phyloP scores from a whole-genome alignment of 2,113 vertebrate genomes.

The Hemichromis elongatus region DNA sequence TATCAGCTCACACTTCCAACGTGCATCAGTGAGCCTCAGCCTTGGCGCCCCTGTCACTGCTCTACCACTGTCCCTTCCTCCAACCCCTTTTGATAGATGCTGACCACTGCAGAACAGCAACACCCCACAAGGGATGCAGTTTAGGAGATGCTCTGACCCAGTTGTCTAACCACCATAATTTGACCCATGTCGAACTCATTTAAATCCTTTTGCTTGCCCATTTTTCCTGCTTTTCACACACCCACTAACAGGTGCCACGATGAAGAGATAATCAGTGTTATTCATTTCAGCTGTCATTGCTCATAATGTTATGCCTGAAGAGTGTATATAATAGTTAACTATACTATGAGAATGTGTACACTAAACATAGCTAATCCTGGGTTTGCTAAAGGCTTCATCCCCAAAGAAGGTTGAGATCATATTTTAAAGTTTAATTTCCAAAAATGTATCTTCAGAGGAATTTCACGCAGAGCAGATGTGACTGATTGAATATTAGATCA shows the following conservation, averaged over 20 bases:
- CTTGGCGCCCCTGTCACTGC: background rate
- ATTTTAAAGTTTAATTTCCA: background rate
- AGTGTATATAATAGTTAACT: background rate
- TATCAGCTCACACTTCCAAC: background rate
- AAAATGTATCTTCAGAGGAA: background rate
- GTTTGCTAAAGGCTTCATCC: background rate
- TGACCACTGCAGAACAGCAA: background rate
- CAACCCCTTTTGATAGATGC: background rate
- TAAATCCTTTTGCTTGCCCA: accelerated
- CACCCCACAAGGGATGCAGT: background rate
- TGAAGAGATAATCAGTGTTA: background rate
- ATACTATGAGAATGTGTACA: background rate
- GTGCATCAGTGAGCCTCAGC: background rate
- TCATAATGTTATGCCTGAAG: background rate
- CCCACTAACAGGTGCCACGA: background rate
- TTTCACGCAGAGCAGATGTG: background rate
- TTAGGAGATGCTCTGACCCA: background rate
- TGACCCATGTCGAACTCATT: background rate
- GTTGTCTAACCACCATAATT: background rate
- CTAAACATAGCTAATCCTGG: background rate
- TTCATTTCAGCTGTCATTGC: background rate
- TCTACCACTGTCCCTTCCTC: background rate
- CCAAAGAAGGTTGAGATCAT: background rate
- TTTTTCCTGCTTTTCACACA: background rate
- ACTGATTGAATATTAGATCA: background rate